phyloP scores from a whole-genome alignment of 2,888 invertebrate genomes.

The Calephelis perditalis region DNA sequence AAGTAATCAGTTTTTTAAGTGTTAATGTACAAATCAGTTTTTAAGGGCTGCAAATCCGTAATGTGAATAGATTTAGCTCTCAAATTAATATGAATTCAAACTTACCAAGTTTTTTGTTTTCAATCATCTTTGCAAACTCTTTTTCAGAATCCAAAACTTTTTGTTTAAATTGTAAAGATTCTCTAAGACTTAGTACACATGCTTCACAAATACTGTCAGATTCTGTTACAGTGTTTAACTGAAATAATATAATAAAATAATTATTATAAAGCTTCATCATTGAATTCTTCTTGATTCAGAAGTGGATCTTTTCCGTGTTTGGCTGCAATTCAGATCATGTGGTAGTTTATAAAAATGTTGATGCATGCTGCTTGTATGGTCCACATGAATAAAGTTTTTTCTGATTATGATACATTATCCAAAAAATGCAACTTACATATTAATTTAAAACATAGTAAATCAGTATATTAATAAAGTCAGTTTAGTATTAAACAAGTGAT shows the following conservation, averaged over 20 bases:
- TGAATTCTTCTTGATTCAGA: too few relatives aligned
- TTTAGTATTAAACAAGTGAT: too few relatives aligned
- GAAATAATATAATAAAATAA: constrained; percentile 21
- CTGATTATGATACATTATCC: too few relatives aligned
- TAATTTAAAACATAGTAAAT: too few relatives aligned
- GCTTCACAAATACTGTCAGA: constrained; percentile 45
- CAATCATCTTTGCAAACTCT: constrained; percentile 38
- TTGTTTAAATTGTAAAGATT: constrained; percentile 44
- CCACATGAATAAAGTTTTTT: too few relatives aligned
- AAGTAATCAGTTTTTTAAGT: too few relatives aligned
- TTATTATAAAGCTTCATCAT: neutral
- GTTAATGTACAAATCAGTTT: too few relatives aligned
- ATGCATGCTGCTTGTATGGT: too few relatives aligned
- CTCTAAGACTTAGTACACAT: constrained; percentile 47
- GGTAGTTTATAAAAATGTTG: neutral
- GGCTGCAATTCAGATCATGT: neutral
- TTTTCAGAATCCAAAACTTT: constrained; percentile 47
- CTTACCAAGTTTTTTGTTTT: constrained; percentile 19
- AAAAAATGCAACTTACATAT: neutral
- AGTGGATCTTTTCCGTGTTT: neutral
- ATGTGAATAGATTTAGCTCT: neutral
- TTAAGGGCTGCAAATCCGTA: too few relatives aligned
- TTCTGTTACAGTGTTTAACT: constrained; percentile 39
- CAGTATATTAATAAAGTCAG: too few relatives aligned
- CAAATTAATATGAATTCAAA: too few relatives aligned